A percentile compares a stretch with the other conserved stretches of the same genome.
These are phyloP conservation scores for Notothenia rossii DNA, from an alignment of 2,113 vertebrate species.

Conservation along the genomic window DNA sequence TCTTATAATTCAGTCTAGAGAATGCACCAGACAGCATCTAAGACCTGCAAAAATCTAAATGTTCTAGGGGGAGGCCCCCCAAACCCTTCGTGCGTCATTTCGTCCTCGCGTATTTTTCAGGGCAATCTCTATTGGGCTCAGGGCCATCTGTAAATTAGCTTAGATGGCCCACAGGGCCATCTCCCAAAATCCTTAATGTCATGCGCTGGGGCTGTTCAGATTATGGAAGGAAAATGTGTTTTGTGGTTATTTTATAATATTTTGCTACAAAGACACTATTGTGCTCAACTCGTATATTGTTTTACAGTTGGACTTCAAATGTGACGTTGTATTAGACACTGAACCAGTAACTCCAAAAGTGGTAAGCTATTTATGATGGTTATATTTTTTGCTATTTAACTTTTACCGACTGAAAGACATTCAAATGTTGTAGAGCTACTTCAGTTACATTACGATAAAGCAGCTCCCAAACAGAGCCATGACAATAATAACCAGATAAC, in stretches of 20 bases:
- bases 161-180: no score
- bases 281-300: conserved; percentile 18
- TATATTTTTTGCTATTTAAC: neutral
- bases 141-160: no score
- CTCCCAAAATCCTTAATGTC: no score
- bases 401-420: neutral
- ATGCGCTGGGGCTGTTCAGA: no score
- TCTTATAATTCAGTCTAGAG: no score
- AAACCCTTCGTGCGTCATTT: no score
- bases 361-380: conserved; percentile 51
- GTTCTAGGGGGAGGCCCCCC: no score
- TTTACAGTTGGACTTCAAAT: conserved; percentile 76
- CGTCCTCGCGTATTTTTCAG: no score
- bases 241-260: neutral
- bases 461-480: neutral
- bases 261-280: neutral
- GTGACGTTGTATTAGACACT: conserved; percentile 78
- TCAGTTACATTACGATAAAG: no score
- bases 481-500: neutral
- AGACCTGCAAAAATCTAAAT: no score
- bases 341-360: conserved; percentile 63
- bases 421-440: neutral
- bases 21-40: no score
- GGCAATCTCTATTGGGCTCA: no score
- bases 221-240: neutral